These are phyloP conservation scores for Pyrocoelia pectoralis DNA, from an alignment of 2,888 invertebrate species.

Conservation along the genomic window DNA sequence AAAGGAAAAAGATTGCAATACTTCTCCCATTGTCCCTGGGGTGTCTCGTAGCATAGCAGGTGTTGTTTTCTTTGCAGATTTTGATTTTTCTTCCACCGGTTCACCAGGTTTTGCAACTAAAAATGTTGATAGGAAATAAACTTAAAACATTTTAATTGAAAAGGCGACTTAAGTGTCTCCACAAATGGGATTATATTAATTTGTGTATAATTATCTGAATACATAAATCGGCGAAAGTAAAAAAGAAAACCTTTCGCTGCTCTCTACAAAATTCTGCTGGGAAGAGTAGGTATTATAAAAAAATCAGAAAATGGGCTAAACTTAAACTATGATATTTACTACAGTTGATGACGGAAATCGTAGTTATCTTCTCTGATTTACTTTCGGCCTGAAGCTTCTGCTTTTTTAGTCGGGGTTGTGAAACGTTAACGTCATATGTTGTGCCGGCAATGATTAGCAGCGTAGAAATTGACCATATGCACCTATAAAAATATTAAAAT, in stretches of 20 bases:
- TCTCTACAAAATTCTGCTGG: too few relatives aligned
- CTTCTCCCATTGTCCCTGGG: slow-evolving; percentile 39
- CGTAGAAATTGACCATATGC: slow-evolving; percentile 42
- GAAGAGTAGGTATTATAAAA: too few relatives aligned
- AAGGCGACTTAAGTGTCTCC: too few relatives aligned
- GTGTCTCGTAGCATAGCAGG: too few relatives aligned
- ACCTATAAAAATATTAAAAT: slow-evolving; percentile 39
- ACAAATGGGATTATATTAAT: too few relatives aligned
- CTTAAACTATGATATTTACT: slow-evolving; percentile 4
- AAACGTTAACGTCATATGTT: slow-evolving; percentile 32
- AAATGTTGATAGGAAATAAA: too few relatives aligned
- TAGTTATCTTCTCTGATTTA: background rate
- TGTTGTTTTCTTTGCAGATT: too few relatives aligned
- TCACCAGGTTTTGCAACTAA: slow-evolving; percentile 4
- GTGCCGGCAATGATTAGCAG: slow-evolving; percentile 49
- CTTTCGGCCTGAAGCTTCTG: background rate
- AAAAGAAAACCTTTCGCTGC: too few relatives aligned
- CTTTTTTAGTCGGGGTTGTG: slow-evolving; percentile 21
- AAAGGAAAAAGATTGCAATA: slow-evolving; percentile 62
- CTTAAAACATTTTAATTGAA: too few relatives aligned
- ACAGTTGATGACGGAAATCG: slow-evolving; percentile 11
- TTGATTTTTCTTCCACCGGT: slow-evolving; percentile 23
- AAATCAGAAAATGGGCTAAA: too few relatives aligned
- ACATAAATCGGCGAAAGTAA: too few relatives aligned
- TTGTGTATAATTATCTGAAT: too few relatives aligned